Percentiles rank a stretch among this genome's conserved stretches.
Evolutionary conservation across 2,113 vertebrate species (phyloP).

Genomic region (Bos taurus): ARS-UCD2.0 NC_037340.1:38648001-38648500

Average conservation of each 20-base stretch:
- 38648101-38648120: not conserved
- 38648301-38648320: not conserved
- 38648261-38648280: not conserved
- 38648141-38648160: not conserved
- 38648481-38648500: not conserved
- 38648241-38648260: not conserved
- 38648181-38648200: not conserved
- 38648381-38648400: not conserved
- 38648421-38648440: slow-evolving; percentile 10
- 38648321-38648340: not conserved
- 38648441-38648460: not conserved
- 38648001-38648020: not conserved
- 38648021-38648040: not conserved
- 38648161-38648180: not conserved
- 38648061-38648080: not conserved
- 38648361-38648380: not conserved
- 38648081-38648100: not conserved
- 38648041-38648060: not conserved
- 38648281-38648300: not conserved
- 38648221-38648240: not conserved
- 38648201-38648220: not conserved
- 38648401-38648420: not conserved
- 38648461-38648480: not conserved
- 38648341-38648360: not conserved
- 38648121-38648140: not conserved